phyloP scores from a whole-genome alignment of 2,888 invertebrate species.

The Heliconius ethilla region DNA sequence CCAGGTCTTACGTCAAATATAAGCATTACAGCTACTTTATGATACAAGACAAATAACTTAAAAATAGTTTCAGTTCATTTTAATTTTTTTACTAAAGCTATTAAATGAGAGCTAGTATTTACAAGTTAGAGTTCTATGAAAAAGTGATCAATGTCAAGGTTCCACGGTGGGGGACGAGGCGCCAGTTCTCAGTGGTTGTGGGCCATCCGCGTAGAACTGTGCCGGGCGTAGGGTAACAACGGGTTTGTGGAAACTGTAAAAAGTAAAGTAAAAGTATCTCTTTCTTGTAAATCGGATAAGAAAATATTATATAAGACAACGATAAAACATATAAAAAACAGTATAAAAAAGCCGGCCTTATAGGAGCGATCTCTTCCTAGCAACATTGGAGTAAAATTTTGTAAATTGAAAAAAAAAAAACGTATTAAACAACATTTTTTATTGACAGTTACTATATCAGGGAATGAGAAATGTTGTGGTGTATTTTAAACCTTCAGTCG shows the following conservation, averaged over 20 bases:
- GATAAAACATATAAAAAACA: too few relatives aligned
- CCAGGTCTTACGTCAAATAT: background rate
- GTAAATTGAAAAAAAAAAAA: too few relatives aligned
- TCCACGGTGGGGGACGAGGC: conserved; percentile 18
- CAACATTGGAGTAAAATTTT: too few relatives aligned
- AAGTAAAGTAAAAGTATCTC: too few relatives aligned
- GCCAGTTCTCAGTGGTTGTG: conserved; percentile 32
- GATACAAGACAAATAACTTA: background rate
- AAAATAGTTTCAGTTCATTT: background rate
- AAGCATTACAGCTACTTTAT: background rate
- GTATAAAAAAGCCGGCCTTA: too few relatives aligned
- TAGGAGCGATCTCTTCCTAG: too few relatives aligned
- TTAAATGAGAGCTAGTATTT: background rate
- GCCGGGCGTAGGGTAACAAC: conserved; percentile 20
- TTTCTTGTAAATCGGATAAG: too few relatives aligned
- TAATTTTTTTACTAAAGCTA: background rate
- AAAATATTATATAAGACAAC: too few relatives aligned
- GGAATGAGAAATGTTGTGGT: too few relatives aligned
- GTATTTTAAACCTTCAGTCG: too few relatives aligned
- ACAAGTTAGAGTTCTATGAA: conserved; percentile 5
- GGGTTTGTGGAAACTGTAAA: background rate
- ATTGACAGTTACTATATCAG: too few relatives aligned
- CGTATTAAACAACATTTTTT: too few relatives aligned
- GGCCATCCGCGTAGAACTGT: conserved; percentile 32
- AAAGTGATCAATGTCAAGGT: conserved; percentile 36